These are phyloP conservation scores for Agrotis segetum DNA, from an alignment of 2,888 invertebrate genomes.

Conservation along the genomic window DNA sequence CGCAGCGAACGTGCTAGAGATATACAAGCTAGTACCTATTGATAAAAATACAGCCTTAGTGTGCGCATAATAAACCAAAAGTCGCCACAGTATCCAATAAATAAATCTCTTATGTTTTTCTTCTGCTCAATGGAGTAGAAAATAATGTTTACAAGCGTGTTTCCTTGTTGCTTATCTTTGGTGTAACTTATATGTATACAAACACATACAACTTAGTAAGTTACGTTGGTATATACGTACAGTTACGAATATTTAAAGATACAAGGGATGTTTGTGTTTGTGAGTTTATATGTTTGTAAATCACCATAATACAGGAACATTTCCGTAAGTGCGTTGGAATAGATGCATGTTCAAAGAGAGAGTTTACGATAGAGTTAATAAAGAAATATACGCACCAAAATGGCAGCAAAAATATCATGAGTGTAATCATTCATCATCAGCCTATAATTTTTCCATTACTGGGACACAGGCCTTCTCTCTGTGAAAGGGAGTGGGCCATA, in stretches of 20 bases:
- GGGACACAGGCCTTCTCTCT: too few relatives aligned
- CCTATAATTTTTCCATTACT: too few relatives aligned
- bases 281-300: too few relatives aligned
- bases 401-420: too few relatives aligned
- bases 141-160: conserved; percentile 49
- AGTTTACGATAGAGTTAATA: background rate
- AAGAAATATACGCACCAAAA: too few relatives aligned
- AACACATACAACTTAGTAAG: background rate
- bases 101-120: conserved; percentile 44
- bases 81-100: conserved; percentile 1
- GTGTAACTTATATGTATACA: conserved; percentile 16
- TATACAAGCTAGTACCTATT: background rate
- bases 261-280: too few relatives aligned
- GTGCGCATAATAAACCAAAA: conserved; percentile 27
- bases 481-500: too few relatives aligned
- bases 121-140: conserved; percentile 42
- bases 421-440: too few relatives aligned
- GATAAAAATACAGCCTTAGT: background rate
- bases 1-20: too few relatives aligned
- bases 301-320: too few relatives aligned
- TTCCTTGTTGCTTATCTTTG: conserved; percentile 30
- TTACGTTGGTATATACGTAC: background rate
- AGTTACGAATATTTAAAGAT: background rate
- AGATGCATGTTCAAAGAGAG: background rate
- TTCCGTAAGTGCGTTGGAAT: too few relatives aligned